phyloP scores from a whole-genome alignment of 2,888 invertebrate species.

The Trissonchulus sp. region DNA sequence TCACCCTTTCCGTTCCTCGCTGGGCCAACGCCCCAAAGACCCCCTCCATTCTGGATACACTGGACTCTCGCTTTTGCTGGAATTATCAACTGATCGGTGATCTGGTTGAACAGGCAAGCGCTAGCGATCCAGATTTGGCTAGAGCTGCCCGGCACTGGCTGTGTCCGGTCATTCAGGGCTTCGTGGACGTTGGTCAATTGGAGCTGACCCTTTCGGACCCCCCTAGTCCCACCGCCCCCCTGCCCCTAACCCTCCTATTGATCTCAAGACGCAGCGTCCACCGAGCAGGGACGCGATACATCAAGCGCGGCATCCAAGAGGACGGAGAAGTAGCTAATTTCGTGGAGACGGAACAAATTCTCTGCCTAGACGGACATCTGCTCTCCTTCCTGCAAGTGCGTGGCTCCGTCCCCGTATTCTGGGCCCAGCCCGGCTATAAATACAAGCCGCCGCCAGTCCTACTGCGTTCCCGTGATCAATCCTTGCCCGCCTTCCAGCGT shows the following conservation, averaged over 20 bases:
- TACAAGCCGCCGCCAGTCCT: constrained; percentile 60
- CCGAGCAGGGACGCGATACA: constrained; percentile 91
- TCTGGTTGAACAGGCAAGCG: constrained; percentile 27
- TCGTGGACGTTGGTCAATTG: constrained; percentile 41
- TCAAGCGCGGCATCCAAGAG: constrained; percentile 86
- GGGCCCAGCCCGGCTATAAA: constrained; percentile 96
- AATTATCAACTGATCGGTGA: constrained; percentile 79
- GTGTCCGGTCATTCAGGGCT: constrained; percentile 89
- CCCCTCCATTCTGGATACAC: constrained; percentile 57
- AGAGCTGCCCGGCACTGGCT: constrained; percentile 68
- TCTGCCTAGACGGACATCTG: constrained; percentile 64
- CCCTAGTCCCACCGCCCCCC: not conserved
- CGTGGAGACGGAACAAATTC: constrained; percentile 88
- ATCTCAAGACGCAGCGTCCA: constrained; percentile 85
- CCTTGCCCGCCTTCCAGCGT: constrained; percentile 74
- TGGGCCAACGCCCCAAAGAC: not conserved
- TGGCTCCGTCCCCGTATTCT: constrained; percentile 93
- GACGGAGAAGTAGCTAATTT: constrained; percentile 92
- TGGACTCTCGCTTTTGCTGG: constrained; percentile 93
- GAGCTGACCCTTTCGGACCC: constrained; percentile 31
- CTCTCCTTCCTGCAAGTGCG: constrained; percentile 66
- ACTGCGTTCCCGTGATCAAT: constrained; percentile 64
- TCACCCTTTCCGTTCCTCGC: constrained; percentile 16
- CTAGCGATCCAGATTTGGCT: constrained; percentile 46
- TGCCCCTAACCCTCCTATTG: constrained; percentile 61